Percentiles rank a stretch among this genome's conserved stretches.
phyloP scores from a whole-genome alignment of 2,797 vertebrate genomes.

The Aplochiton taeniatus region DNA sequence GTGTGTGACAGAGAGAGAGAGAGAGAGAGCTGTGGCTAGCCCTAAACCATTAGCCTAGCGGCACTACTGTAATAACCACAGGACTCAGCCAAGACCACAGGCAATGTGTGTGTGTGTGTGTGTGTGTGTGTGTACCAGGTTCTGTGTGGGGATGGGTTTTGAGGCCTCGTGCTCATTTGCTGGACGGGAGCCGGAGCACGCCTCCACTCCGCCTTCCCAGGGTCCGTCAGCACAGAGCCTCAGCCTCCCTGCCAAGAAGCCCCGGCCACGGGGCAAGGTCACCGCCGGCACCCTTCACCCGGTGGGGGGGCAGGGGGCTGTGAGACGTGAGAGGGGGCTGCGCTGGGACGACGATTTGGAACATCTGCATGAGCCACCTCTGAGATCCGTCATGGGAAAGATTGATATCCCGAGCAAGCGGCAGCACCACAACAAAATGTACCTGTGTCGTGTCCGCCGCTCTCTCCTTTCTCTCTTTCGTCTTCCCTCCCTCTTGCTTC shows the following conservation, averaged over 20 bases:
- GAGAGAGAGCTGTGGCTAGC: slow-evolving; percentile 50
- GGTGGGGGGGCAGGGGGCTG: too few relatives aligned
- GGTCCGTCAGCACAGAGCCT: too few relatives aligned
- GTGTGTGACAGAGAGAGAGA: background rate
- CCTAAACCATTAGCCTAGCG: slow-evolving; percentile 70
- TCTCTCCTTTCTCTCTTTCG: slow-evolving; percentile 18
- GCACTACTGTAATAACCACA: slow-evolving; percentile 72
- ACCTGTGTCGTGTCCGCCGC: background rate
- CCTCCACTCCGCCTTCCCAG: too few relatives aligned
- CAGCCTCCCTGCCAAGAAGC: too few relatives aligned
- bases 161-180: too few relatives aligned
- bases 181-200: too few relatives aligned
- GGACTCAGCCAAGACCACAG: slow-evolving; percentile 64
- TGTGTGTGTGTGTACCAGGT: slow-evolving; percentile 8
- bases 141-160: too few relatives aligned
- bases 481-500: slow-evolving; percentile 6
- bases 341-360: background rate
- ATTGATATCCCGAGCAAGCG: slow-evolving; percentile 50
- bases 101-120: slow-evolving; percentile 39
- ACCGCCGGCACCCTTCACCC: too few relatives aligned
- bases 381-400: slow-evolving; percentile 43
- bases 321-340: too few relatives aligned
- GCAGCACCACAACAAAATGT: slow-evolving; percentile 33
- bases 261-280: too few relatives aligned
- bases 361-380: slow-evolving; percentile 28